Base-by-base conservation (phyloP, 2,888 invertebrate genomes). In the Hedychridium roseum region DNA sequence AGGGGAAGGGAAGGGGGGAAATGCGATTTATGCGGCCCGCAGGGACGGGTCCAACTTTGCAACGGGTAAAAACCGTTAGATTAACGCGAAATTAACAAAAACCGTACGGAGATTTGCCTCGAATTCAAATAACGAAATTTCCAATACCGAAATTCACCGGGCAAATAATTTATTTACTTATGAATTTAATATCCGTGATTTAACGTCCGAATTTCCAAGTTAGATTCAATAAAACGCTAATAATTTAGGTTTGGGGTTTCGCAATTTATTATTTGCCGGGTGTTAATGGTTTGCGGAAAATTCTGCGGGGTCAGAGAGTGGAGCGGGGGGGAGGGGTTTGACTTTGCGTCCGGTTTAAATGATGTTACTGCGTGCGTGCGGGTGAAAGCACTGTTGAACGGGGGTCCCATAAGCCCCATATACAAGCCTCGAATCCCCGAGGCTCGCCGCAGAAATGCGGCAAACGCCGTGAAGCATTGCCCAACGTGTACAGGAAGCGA, bases 381-480 rank as follows among this genome's bases (percentile, higher is more conserved):
- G 30, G 46, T 42, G 38, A 43, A 54, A 54, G 43, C 51, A 37
- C 32, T 41, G 54, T 57, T 40, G 47, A 51, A 30, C 40, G 39
- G 15, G 38, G 41, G 40, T 37, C 46, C 56, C 41, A 20, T 50
- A 57, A 60, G 57, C 47, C 49, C 26, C 54, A 32, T 50, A 57
- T 57, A 61, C 52, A 50, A 57, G 43, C 43, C 41, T 42, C 36
- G 43, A 61, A 50, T 54, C 54, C 50, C 43, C 18, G 47, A 43
- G 50, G 28, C 49, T 57, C 42, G 21, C 51, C 54, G 16, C 43
- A 57, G 34, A 17, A 39, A 5, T 41, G 44, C 34, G 44, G 48
- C 50, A 62, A 60, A 60, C 48, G 39, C 52, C 17, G 28, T 50
- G 57, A 50, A 46, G 39, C 48, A 54, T 61, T 52, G 40, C 45